Percentiles rank a stretch among this genome's conserved stretches.
Conservation (phyloP, 2,797 vertebrate genomes). For the Limnodromus scolopaceus region DNA sequence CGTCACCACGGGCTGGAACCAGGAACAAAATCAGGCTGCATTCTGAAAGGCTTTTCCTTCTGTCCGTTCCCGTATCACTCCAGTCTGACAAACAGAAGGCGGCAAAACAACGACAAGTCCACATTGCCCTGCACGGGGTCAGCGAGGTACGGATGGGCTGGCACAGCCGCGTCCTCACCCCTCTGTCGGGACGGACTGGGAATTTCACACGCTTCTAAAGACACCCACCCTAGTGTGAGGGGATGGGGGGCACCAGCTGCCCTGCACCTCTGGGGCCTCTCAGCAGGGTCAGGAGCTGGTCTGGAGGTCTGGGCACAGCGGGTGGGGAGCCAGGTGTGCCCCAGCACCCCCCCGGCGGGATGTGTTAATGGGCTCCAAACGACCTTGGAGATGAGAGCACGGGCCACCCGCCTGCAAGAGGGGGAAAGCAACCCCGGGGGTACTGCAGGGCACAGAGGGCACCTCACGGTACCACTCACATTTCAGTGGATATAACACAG, state of each 20-base stretch:
- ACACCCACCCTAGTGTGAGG: background rate
- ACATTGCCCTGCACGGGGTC: background rate
- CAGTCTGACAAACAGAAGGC: background rate
- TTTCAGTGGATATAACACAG: background rate
- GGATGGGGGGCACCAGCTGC: background rate
- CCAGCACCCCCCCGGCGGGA: background rate
- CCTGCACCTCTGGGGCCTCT: background rate
- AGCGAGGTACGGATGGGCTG: background rate
- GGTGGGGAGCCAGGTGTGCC: rapidly evolving
- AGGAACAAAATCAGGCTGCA: background rate
- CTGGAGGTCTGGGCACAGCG: background rate
- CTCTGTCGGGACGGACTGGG: background rate
- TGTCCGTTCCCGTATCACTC: background rate
- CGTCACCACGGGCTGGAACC: background rate
- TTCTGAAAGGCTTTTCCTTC: background rate
- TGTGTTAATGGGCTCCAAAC: background rate
- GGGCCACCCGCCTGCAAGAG: background rate
- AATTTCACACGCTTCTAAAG: background rate
- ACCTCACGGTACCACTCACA: background rate
- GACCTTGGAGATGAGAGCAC: background rate
- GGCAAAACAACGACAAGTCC: background rate
- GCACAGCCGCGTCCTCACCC: background rate
- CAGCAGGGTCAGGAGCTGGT: background rate
- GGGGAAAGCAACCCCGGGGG: background rate
- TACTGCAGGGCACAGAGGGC: background rate